phyloP scores from a whole-genome alignment of 2,888 invertebrate species.

The Alitta virens region DNA sequence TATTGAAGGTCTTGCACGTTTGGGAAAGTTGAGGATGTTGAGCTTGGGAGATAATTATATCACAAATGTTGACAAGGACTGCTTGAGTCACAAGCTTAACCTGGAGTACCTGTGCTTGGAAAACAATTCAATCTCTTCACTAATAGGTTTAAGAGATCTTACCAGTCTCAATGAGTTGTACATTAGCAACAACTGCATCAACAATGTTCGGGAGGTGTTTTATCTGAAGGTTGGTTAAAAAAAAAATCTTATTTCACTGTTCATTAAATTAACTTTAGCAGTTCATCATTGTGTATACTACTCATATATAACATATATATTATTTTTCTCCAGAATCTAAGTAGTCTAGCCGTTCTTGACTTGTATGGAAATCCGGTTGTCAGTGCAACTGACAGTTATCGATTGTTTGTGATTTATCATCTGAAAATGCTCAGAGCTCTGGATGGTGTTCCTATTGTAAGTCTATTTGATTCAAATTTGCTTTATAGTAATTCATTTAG shows the following conservation, averaged over 20 bases:
- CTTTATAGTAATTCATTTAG: not conserved
- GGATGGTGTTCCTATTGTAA: slow-evolving; percentile 54
- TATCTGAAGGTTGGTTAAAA: slow-evolving; percentile 51
- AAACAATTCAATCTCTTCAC: slow-evolving; percentile 46
- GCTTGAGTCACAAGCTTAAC: slow-evolving; percentile 37
- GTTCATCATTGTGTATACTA: not conserved
- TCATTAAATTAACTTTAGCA: too few relatives aligned
- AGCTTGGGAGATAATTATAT: slow-evolving; percentile 52
- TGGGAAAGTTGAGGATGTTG: slow-evolving; percentile 43
- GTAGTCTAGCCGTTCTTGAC: slow-evolving; percentile 52
- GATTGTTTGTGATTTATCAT: slow-evolving; percentile 56
- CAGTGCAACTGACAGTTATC: slow-evolving; percentile 49
- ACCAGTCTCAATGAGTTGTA: slow-evolving; percentile 52
- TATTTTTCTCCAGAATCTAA: slow-evolving; percentile 36
- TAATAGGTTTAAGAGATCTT: slow-evolving; percentile 43
- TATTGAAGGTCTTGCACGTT: slow-evolving; percentile 44
- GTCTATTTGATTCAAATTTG: slow-evolving; percentile 22
- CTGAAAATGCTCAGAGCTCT: slow-evolving; percentile 53
- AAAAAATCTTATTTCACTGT: too few relatives aligned
- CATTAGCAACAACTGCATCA: slow-evolving; percentile 51
- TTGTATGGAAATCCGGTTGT: slow-evolving; percentile 54
- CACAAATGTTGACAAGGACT: slow-evolving; percentile 39
- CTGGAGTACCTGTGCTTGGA: slow-evolving; percentile 51
- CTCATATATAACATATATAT: not conserved
- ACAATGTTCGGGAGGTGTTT: slow-evolving; percentile 52